Evolutionary conservation across 2,888 invertebrate species (phyloP), one percentile per base, ranked within the genome.

Genomic region (Diachrysia chrysitis): DNA sequence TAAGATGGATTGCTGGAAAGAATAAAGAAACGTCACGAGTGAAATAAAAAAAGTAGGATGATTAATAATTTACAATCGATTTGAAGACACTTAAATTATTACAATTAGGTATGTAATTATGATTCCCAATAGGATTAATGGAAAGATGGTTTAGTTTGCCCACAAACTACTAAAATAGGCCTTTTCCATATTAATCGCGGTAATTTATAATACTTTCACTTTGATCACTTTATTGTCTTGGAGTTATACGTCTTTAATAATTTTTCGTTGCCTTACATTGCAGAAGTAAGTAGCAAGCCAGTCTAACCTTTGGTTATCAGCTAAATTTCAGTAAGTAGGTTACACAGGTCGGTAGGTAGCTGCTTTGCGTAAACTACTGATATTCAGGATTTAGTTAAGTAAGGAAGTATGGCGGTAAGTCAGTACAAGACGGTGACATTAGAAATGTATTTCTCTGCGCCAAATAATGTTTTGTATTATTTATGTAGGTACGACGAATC

Each of bases 321-420:
- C 21, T 51, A 51, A 19, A 19, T 21, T 17, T 51, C 48, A 10
- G 48, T 51, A 51, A 51, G 48, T 51, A 51, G 48, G 21, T 51
- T 51, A 12, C 48, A 12, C 17, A 19, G 48, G 21, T 51, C 48
- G 21, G 12, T 21, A 7, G 48, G 19, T 10, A 46, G 46, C 17
- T 17, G 17, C 12, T 19, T 1, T 19, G 19, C 21, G 48, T 21
- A 19, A 21, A 19, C 1, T 19, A 51, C 21, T 21, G 48, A 21
- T 48, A 19, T 51, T 51, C 21, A 51, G 48, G 48, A 19, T 46
- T n/a, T 46, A 1, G 17, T 46, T 6, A 46, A 17, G 7, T 17
- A 2, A 17, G 12, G 1, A n/a, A 42, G 32, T 32, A n/a, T n/a
- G 42, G 4, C n/a, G n/a, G 42, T n/a, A 42, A n/a, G 42, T 6